Base-by-base conservation (phyloP, 2,797 vertebrate species). In the Enteromius argenteus region DNA sequence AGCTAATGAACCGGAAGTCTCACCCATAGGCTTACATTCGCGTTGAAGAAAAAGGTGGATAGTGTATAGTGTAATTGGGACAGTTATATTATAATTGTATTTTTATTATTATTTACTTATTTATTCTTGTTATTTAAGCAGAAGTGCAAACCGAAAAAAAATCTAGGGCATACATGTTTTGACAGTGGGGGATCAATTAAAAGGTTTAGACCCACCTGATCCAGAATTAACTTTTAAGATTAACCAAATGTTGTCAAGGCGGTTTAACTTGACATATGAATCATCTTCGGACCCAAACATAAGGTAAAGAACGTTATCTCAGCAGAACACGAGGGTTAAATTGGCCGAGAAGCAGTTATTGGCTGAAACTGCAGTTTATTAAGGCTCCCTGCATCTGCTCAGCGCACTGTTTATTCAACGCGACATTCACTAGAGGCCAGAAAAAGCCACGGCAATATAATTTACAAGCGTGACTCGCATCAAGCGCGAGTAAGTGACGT, bases 401-500 rank as follows among this genome's bases (percentile, higher is more conserved):
- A 11, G 35, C 49, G 17, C 60, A 9, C 67, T 60, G 67, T 81
- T 74, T 53, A 68, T 68, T 58, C 35, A 83, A 51, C 62, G 23
- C 32, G 32, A 56, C 62, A 76, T 76, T 82, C 23, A 66, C 21
- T 0, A 30, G 19, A 35, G n/a, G 46, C 2, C 53, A 42, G 53
- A 30, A 66, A 53, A 67, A 67, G 37, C 14, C 69, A 27, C 9
- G 15, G 14, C 82, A 71, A 53, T 74, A 60, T 81, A 6, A 69
- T 15, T 60, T 32, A 37, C 44, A 46, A 64, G 64, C 73, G 74
- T 86, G 81, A 87, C 79, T 85, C 51, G 60, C 78, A 76, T 69
- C 80, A 84, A 77, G 51, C 83, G 77, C 49, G 86, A 72, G 60
- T 71, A 82, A 82, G 88, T 93, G 95, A 95, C 95, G 95, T 88